A percentile compares a stretch with the other conserved stretches of the same genome.
Evolutionary conservation across 2,888 invertebrate genomes (phyloP).

Genomic region (Gortyna flavago): DNA sequence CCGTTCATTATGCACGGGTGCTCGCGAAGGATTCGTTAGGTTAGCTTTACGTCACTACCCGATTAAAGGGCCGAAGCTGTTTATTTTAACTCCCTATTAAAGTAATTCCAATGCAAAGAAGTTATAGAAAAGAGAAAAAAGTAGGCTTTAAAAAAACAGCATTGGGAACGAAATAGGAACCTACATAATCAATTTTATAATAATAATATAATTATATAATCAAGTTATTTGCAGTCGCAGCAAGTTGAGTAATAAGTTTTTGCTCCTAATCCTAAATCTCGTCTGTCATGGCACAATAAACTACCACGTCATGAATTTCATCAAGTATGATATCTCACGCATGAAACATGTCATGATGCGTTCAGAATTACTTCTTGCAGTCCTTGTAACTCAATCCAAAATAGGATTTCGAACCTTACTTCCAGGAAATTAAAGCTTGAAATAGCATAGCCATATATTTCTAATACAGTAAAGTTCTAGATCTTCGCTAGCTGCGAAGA

Average conservation of each 20-base stretch:
- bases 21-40: conserved; percentile 50
- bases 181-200: not conserved
- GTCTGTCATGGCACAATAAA: not conserved
- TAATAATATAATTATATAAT: no score
- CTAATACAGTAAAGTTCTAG: conserved; percentile 8
- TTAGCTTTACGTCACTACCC: conserved; percentile 50
- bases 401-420: not conserved
- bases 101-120: not conserved
- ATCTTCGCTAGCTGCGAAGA: conserved; percentile 31
- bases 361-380: conserved; percentile 10
- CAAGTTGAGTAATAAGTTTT: no score
- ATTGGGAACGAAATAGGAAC: not conserved
- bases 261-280: no score
- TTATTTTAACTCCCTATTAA: conserved; percentile 22
- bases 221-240: no score
- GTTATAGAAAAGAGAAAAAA: not conserved
- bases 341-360: not conserved
- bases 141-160: no score
- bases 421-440: rapidly evolving
- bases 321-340: not conserved
- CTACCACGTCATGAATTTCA: not conserved
- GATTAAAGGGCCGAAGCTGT: conserved; percentile 11
- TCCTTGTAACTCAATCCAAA: not conserved
- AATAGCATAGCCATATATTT: not conserved
- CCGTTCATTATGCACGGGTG: conserved; percentile 59